Evolutionary conservation across 1,140 invertebrate genomes (phyloP), one percentile per base, ranked within the genome.

Genomic region (Zaprionus tsacasi): DNA sequence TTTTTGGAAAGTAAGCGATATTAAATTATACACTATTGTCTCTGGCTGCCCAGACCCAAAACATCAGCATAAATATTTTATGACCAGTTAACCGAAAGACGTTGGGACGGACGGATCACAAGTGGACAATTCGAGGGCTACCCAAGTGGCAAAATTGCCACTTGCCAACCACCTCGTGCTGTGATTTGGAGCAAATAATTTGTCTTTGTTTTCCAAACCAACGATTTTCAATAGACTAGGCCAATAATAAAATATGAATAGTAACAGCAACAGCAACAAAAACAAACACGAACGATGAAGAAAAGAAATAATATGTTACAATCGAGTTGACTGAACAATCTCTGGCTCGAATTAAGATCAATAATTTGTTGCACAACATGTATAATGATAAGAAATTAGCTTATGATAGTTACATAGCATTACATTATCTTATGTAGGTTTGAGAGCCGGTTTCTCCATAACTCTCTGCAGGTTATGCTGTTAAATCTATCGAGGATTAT

Each of bases 141-240:
- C 12, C 69, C 72, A 70, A 80, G 67, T 82, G 81, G 81, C 81
- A 82, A 82, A 64, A 69, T 64, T 72, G 66, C 66, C 76, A 69
- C 38, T 60, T 54, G 63, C 38, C 38, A 48, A 30, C 43, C 57
- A 30, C 30, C 66, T 54, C 71, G 61, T 57, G 40, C 50, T 52
- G 79, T 70, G 66, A 85, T 85, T 78, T 85, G 75, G 82, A 86
- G 78, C 82, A 85, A 75, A 78, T 86, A 87, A 87, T 85, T 82
- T 75, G 70, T 76, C 71, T 70, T 85, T 87, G 82, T 85, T 82
- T 86, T 85, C 81, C 81, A 87, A 86, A 68, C 65, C 75, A 82
- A 45, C 55, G 81, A 61, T 78, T 83, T 45, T 75, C 69, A 81
- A 68, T 86, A 63, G 67, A 57, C 56, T 70, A 50, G n/a, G 35